Percentiles rank a stretch among this genome's conserved stretches.
These are phyloP conservation scores for Oxyteleia sp. DNA, from an alignment of 2,888 invertebrate genomes.

Conservation along the genomic window DNA sequence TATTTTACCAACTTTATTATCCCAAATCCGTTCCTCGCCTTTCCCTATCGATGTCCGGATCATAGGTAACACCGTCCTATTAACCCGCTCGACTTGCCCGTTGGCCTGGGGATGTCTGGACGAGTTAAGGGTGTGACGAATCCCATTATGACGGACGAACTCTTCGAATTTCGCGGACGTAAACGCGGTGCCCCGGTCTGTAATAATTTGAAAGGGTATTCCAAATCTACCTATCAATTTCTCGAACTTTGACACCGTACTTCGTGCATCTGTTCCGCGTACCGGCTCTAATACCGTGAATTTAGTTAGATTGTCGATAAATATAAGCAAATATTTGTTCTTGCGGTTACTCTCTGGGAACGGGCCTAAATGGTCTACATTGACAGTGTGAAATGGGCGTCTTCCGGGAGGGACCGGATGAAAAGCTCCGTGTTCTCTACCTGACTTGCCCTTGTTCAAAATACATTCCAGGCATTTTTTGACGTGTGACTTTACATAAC, in stretches of 20 bases:
- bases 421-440: constrained; percentile 41
- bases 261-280: constrained; percentile 28
- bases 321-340: constrained; percentile 66
- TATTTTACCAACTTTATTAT: constrained; percentile 3
- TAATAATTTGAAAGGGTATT: constrained; percentile 33
- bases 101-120: constrained; percentile 39
- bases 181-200: constrained; percentile 5
- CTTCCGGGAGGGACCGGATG: constrained; percentile 64
- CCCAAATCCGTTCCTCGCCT: constrained; percentile 6
- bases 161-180: background rate
- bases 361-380: constrained; percentile 72
- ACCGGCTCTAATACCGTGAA: constrained; percentile 67
- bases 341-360: constrained; percentile 35
- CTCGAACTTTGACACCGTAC: constrained; percentile 35
- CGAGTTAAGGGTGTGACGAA: constrained; percentile 46
- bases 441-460: constrained; percentile 14
- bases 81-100: constrained; percentile 8
- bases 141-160: constrained; percentile 11
- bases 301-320: constrained; percentile 73
- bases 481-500: constrained; percentile 35
- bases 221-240: constrained; percentile 58
- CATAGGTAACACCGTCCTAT: constrained; percentile 27
- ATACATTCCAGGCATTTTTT: constrained; percentile 31
- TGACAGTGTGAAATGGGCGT: constrained; percentile 60
- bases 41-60: background rate